Evolutionary conservation across 64 coral and sea anemone genomes (phyloP), one percentile per base, ranked within the genome.

Genomic region (Montipora sp.): DNA sequence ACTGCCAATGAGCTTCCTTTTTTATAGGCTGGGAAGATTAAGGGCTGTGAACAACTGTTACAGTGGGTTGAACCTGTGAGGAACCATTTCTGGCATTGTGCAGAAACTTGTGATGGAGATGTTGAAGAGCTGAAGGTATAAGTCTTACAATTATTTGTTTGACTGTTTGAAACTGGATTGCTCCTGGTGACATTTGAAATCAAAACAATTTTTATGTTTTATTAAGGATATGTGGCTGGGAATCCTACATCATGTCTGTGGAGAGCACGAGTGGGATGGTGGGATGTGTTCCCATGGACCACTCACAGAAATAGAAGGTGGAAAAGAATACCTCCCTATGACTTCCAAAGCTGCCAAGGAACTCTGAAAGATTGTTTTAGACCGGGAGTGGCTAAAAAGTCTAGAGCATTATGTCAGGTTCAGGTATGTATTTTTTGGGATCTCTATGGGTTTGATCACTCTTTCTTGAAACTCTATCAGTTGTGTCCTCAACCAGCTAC

Each of bases 61-160:
- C 79, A 93, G 74, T 87, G 91, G 83, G 73, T 93, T 46, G 72
- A 93, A 69, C 91, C 91, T 70, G 65, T 93, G 48, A 24, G 91
- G n/a, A 93, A 93, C 61, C 91, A 87, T 68, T 93, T 93, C 73
- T 93, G 91, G 91, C 65, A 93, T 49, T 87, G 82, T 77, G 48
- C 55, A 16, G 51, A 87, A 87, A 43, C 47, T 22, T 86, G 73
- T 93, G 73, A 78, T 9, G 73, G 51, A 22, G 59, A 93, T 87
- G 58, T 68, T 21, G 75, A 24, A n/a, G 79, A 55, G 66, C 16
- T 93, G 47, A 93, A 92, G 73, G 91, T 92, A 77, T 16, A 66
- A 78, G 53, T 46, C 14, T 19, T 78, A 27, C 27, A 27, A 27
- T 27, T 27, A 27, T 27, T 24, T 27, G 27, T 27, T 27, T 27